Base-by-base conservation (phyloP, 2,888 invertebrate genomes). In the Mayetiola destructor region DNA sequence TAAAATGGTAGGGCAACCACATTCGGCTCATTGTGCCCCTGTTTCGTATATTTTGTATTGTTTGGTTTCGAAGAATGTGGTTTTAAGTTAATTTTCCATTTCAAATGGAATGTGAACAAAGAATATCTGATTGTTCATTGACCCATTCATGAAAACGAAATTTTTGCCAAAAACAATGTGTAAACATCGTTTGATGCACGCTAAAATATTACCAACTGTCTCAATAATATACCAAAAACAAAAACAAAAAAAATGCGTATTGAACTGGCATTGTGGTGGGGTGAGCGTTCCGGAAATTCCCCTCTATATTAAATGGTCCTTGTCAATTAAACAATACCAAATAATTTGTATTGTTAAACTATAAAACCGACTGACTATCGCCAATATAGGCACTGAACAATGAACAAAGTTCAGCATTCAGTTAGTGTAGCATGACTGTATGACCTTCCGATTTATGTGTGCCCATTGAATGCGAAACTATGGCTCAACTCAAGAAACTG, bases 321-420 rank as follows among this genome's bases (percentile, higher is more conserved):
- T 48, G 48, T 48, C 48, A 48, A 48, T 48, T 48, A 48, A 23
- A 48, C 48, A 27, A 48, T 48, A 23, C 23, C 48, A 48, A 48
- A 48, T 48, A 48, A 48, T 48, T 48, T 48, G 48, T 48, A 48
- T 48, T 27, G 48, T 48, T 48, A 48, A 48, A 48, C 48, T 27
- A 48, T 48, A 48, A 48, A 48, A 48, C 48, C 48, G 48, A 48
- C 48, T n/a, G n/a, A n/a, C n/a, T n/a, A n/a, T n/a, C n/a, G n/a
- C 23, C 27, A 27, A 48, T 48, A 48, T 27, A 48, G 27, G 27
- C 27, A 14, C n/a, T 8, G 10, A 18, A 42, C 14, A 20, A 27
- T 48, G 9, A 27, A 48, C 27, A 23, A 48, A 23, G 27, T 27
- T 23, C 27, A 3, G 6, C 39, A 16, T 9, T 2, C 23, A 42